These are phyloP conservation scores for Rissa tridactyla DNA, from an alignment of 2,113 vertebrate species.

Conservation along the genomic window DNA sequence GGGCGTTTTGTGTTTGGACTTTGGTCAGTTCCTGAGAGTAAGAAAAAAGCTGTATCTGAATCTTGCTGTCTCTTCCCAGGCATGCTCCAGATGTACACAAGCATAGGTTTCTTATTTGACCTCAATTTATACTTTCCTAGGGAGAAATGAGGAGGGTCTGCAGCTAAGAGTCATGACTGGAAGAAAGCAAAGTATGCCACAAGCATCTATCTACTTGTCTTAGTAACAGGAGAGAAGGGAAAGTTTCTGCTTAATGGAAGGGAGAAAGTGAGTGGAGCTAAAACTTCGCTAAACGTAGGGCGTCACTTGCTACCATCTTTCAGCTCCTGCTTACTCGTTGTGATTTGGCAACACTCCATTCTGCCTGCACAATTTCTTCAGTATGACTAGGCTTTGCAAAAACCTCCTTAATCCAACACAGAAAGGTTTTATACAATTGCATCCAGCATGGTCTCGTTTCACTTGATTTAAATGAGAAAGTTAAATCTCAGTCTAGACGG, in stretches of 20 bases:
- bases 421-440: neutral
- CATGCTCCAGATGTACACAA: neutral
- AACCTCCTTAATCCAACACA: constrained; percentile 43
- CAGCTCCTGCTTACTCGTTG: constrained; percentile 18
- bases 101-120: neutral
- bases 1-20: neutral
- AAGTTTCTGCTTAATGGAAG: neutral
- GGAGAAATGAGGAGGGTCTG: neutral
- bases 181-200: neutral
- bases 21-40: neutral
- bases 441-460: neutral
- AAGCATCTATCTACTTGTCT: neutral
- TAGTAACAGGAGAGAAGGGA: neutral
- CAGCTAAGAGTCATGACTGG: neutral
- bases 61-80: neutral
- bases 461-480: constrained; percentile 43
- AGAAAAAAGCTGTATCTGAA: neutral
- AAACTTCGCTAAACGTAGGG: neutral
- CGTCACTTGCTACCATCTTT: neutral
- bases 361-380: constrained; percentile 16
- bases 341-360: constrained; percentile 6
- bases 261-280: neutral
- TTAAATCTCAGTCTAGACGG: constrained; percentile 55
- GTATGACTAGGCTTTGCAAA: constrained; percentile 15
- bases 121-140: neutral